Conservation (phyloP, 2,113 vertebrate species). For the Calypte anna region DNA sequence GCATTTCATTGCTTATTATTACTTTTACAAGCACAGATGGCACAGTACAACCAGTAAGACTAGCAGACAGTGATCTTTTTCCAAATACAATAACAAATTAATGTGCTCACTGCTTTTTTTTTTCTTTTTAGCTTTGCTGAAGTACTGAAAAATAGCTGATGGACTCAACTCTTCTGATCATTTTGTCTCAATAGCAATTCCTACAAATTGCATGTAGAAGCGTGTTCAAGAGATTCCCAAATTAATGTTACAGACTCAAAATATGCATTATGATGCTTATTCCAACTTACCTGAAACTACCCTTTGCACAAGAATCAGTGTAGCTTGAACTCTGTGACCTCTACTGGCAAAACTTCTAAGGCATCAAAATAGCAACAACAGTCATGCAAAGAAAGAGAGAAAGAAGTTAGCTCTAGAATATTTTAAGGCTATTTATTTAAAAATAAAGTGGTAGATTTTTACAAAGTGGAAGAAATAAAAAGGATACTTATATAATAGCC, state of each 20-base stretch:
- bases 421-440: slow-evolving; percentile 3
- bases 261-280: background rate
- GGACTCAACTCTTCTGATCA: background rate
- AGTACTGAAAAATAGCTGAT: slow-evolving; percentile 15
- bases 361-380: slow-evolving; percentile 1
- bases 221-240: background rate
- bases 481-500: background rate
- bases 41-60: slow-evolving; percentile 62
- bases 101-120: slow-evolving; percentile 23
- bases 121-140: slow-evolving; percentile 52
- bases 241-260: slow-evolving; percentile 16
- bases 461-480: background rate
- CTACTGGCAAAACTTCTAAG: slow-evolving; percentile 48
- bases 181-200: background rate
- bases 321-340: slow-evolving; percentile 36
- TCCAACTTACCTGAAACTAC: slow-evolving; percentile 28
- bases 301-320: slow-evolving; percentile 22
- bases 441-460: background rate
- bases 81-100: slow-evolving; percentile 57
- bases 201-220: background rate
- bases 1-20: slow-evolving; percentile 74
- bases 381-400: background rate
- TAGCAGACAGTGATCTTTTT: slow-evolving; percentile 67
- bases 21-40: slow-evolving; percentile 78
- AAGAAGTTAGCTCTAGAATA: background rate